Base-by-base conservation (phyloP, 2,113 vertebrate species). In the Sander vitreus region DNA sequence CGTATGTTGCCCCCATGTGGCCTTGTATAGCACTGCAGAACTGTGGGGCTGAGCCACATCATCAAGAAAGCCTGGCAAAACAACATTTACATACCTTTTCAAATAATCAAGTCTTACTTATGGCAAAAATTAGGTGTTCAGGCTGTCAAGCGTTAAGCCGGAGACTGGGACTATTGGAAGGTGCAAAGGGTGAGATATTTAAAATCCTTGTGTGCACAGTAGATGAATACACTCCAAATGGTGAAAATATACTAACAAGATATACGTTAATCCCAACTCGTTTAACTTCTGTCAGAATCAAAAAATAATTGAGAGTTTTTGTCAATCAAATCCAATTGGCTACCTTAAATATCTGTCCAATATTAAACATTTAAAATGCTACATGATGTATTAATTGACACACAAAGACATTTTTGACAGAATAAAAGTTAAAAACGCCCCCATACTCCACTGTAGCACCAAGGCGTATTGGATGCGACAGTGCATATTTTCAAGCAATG, bases 1-100 rank as follows among this genome's bases (percentile, higher is more conserved):
- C 36, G 0, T 3, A 63, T 78, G 68, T 5, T 73, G 79, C 86
- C 88, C 73, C 76, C 81, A 11, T 54, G 85, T 82, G 90, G 86
- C 21, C 6, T 0, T 50, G 19, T 1, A 16, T 2, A 39, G 50
- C 36, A 90, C 43, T 84, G 62, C 77, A 84, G 18, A 33, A 1
- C 23, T 47, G 5, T 23, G 51, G 14, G 62, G 18, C 14, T 15
- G 50, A 78, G 21, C 25, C 45, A 75, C 39, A 64, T 66, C 3
- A 15, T 2, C 5, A 6, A 45, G 23, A 53, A 47, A 25, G 2
- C 15, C 19, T 18, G 3, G 9, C 12, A 27, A 25, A 58, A 23
- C 19, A 16, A 23, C 8, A 36, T 55, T 23, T 30, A 8, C 0
- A 14, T 45, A 19, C n/a, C 0, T 30, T 47, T 54, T 23, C 0